Conservation (phyloP, 2,113 vertebrate species). For the Aptenodytes patagonicus region DNA sequence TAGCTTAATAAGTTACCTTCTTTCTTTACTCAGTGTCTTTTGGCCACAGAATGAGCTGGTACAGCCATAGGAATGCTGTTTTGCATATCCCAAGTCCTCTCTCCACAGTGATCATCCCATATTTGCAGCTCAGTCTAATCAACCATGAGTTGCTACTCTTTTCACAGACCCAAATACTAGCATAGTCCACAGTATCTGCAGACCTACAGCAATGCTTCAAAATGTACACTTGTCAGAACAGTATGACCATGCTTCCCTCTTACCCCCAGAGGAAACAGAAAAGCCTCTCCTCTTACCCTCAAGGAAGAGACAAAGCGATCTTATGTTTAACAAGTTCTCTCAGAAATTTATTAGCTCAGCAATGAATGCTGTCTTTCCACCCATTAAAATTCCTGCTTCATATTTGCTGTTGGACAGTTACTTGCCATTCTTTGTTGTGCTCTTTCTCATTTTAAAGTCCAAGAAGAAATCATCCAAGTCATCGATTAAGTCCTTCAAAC, state of each 20-base stretch:
- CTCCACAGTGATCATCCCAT: not conserved
- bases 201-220: not conserved
- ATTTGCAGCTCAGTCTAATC: not conserved
- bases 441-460: not conserved
- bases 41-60: not conserved
- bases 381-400: not conserved
- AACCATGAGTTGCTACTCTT: not conserved
- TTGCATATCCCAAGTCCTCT: not conserved
- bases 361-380: not conserved
- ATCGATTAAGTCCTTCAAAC: conserved; percentile 23
- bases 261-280: not conserved
- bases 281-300: not conserved
- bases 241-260: not conserved
- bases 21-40: not conserved
- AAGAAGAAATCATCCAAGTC: not conserved
- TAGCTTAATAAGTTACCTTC: not conserved
- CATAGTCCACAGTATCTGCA: not conserved
- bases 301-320: not conserved
- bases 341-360: not conserved
- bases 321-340: not conserved
- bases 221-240: not conserved
- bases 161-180: not conserved
- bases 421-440: conserved; percentile 1
- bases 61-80: not conserved
- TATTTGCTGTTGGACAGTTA: not conserved